Percentiles rank a stretch among this genome's conserved stretches.
These are phyloP conservation scores for Palythoa heliodiscus DNA, from an alignment of 92 coral and sea anemone genomes.

Conservation along the genomic window DNA sequence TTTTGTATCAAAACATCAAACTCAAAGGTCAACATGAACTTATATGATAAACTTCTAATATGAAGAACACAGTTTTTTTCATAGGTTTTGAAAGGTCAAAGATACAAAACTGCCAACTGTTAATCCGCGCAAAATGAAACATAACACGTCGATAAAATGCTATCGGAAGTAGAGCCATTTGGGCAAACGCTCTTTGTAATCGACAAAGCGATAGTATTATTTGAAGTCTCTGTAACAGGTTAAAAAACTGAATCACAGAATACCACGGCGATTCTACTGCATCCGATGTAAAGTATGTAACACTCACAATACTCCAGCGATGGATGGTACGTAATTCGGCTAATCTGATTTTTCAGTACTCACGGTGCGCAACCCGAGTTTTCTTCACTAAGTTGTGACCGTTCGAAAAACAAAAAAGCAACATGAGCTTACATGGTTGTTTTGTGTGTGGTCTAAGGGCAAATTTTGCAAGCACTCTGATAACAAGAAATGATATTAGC, in stretches of 20 bases:
- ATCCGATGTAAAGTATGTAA: background rate
- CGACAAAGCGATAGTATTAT: background rate
- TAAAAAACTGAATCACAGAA: background rate
- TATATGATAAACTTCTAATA: slow-evolving; percentile 7
- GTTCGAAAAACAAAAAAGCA: background rate
- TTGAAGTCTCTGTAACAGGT: background rate
- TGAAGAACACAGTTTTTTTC: background rate
- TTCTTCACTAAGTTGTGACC: too few species aligned
- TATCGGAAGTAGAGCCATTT: background rate
- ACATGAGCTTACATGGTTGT: background rate
- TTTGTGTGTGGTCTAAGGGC: background rate
- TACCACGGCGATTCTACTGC: background rate
- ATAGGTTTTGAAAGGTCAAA: background rate
- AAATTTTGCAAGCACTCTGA: background rate
- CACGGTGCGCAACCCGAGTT: too few species aligned
- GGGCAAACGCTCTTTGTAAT: background rate
- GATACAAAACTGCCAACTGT: background rate
- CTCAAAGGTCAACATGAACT: background rate
- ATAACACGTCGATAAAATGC: background rate
- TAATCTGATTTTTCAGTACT: too few species aligned
- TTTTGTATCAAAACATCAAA: background rate
- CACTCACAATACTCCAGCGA: background rate
- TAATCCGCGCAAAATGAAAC: slow-evolving; percentile 1
- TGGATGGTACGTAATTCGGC: too few species aligned
- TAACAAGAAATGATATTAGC: background rate